phyloP scores from a whole-genome alignment of 1,140 invertebrate species.

The Hylyphantes graminicola region DNA sequence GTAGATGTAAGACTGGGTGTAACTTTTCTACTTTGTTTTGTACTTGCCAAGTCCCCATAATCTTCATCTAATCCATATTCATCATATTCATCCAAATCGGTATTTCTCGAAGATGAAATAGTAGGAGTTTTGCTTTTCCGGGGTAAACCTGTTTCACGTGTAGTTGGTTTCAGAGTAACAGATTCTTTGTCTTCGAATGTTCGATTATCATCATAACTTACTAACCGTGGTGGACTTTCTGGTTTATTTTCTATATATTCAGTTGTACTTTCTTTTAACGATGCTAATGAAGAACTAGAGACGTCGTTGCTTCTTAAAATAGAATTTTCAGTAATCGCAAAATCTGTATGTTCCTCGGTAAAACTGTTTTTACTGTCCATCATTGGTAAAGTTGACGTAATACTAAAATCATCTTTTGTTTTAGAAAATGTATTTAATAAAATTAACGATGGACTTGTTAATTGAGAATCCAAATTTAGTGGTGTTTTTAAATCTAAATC shows the following conservation, averaged over 20 bases:
- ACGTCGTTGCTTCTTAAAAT: background rate
- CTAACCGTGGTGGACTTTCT: constrained; percentile 38
- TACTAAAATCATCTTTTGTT: background rate
- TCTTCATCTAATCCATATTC: constrained; percentile 54
- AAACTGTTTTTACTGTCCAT: no score
- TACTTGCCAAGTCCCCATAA: constrained; percentile 43
- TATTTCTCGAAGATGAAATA: constrained; percentile 39
- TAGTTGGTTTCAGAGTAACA: constrained; percentile 26
- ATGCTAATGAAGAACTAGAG: background rate
- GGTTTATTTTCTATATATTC: background rate
- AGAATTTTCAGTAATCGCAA: background rate
- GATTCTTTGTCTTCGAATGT: constrained; percentile 54
- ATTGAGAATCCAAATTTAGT: background rate
- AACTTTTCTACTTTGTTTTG: constrained; percentile 32
- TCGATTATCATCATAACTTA: constrained; percentile 44
- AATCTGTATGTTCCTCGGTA: no score
- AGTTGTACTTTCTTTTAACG: constrained; percentile 1
- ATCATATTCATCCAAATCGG: constrained; percentile 41
- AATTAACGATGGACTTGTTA: constrained; percentile 23
- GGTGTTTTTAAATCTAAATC: constrained; percentile 41
- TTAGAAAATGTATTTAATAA: background rate
- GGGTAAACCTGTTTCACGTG: constrained; percentile 2
- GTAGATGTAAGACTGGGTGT: constrained; percentile 36
- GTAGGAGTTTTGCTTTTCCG: constrained; percentile 32
- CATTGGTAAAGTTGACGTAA: background rate